Base-by-base conservation (phyloP, 2,888 invertebrate genomes). In the Notocelia uddmanniana region DNA sequence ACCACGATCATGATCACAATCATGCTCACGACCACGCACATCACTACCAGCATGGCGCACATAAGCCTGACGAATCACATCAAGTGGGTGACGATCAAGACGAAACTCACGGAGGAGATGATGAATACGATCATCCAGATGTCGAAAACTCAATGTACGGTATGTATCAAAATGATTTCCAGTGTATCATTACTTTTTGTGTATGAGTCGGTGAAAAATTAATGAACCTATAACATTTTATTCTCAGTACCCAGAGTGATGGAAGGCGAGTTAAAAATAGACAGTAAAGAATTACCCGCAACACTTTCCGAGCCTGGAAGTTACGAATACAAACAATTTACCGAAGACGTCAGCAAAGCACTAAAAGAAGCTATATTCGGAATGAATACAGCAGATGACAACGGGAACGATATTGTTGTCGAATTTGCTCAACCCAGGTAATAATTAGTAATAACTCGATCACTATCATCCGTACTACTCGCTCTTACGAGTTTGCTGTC, bases 261-360 rank as follows among this genome's bases (percentile, higher is more conserved):
- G 55, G 96, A 97, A 86, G 96, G 96, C 2, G 94, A 95, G 79
- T 83, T 97, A 68, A 95, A 89, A 72, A 94, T 97, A 45, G 95
- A 96, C 77, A 96, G 96, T 81, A 92, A 96, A 77, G 93, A 95
- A 55, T 97, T 95, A 86, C 92, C 92, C 11, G 89, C 94, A 1
- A 95, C 94, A 23, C 89, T 97, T 55, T 85, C 89, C 45, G 94
- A 96, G 79, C 91, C 92, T 19, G 95, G 95, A 50, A 96, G 96
- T 68, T 85, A 93, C 18, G 94, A 95, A 77, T 97, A 95, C 86
- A 94, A 94, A 78, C 91, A 95, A 68, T 92, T 97, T 72, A 94
- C 95, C 0, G 78, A 87, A 50, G 93, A 93, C 60, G 89, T 97
- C 74, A 95, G 96, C 80, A 87, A 94, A 9, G 94, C 95, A 77